Evolutionary conservation across 2,797 vertebrate species (phyloP).

Genomic region (Psittacula derbiana): DNA sequence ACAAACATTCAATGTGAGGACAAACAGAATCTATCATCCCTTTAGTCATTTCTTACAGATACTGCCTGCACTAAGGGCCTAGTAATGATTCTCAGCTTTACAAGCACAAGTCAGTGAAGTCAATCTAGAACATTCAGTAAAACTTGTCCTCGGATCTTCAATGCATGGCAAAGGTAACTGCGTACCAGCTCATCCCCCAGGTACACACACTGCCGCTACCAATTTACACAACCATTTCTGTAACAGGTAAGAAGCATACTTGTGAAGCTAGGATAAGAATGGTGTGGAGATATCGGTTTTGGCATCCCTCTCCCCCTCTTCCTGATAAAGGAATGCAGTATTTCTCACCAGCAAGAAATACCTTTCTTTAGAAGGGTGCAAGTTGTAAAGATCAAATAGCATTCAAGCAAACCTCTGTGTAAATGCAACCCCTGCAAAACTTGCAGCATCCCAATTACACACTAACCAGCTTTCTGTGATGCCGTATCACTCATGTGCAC

Average conservation of each 20-base stretch:
- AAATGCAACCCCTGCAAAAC: not conserved
- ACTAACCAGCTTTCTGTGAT: not conserved
- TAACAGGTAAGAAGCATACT: not conserved
- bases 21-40: not conserved
- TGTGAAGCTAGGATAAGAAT: not conserved
- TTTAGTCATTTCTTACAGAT: not conserved
- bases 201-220: not conserved
- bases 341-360: not conserved
- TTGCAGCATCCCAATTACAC: not conserved
- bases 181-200: not conserved
- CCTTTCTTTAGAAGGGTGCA: not conserved
- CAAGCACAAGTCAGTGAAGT: not conserved
- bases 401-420: not conserved
- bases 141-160: not conserved
- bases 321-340: not conserved
- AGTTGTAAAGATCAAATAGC: not conserved
- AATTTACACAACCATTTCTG: not conserved
- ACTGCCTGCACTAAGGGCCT: not conserved
- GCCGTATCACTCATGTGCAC: not conserved
- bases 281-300: rapidly evolving
- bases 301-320: not conserved
- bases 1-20: not conserved
- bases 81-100: not conserved
- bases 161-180: not conserved
- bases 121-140: not conserved